A percentile compares a stretch with the other conserved stretches of the same genome.
These are phyloP conservation scores for Diuraphis noxia DNA, from an alignment of 1,140 invertebrate genomes.

Conservation along the genomic window DNA sequence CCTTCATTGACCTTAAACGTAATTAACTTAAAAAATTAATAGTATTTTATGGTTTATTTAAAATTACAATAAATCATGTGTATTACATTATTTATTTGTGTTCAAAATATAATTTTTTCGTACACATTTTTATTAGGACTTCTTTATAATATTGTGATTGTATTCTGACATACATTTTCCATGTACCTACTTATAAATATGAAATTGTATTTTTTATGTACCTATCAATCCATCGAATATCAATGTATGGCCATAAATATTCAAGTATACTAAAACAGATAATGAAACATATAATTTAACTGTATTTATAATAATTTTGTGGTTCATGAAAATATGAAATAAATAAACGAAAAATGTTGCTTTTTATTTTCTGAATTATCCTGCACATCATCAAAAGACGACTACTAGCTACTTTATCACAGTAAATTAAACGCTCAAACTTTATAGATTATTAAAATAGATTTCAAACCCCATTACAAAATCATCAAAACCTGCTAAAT, in stretches of 20 bases:
- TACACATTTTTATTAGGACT: neutral
- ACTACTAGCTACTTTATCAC: neutral
- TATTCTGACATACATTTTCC: neutral
- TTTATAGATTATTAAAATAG: neutral
- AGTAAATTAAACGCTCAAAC: neutral
- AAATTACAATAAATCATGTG: neutral
- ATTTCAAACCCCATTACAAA: neutral
- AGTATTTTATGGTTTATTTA: slow-evolving; percentile 2
- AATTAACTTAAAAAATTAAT: neutral
- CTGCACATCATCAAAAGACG: neutral
- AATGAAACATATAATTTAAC: neutral
- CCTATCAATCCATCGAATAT: neutral
- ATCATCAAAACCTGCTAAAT: neutral
- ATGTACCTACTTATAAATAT: neutral
- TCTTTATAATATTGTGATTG: neutral
- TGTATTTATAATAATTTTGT: neutral
- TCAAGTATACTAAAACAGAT: neutral
- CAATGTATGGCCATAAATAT: neutral
- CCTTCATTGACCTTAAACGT: neutral
- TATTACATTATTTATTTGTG: neutral
- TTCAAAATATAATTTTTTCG: neutral
- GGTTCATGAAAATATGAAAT: neutral
- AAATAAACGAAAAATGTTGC: neutral
- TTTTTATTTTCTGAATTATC: slow-evolving; percentile 2
- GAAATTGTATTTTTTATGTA: neutral